Base-by-base conservation (phyloP, 2,113 vertebrate species). In the Pituophis catenifer region DNA sequence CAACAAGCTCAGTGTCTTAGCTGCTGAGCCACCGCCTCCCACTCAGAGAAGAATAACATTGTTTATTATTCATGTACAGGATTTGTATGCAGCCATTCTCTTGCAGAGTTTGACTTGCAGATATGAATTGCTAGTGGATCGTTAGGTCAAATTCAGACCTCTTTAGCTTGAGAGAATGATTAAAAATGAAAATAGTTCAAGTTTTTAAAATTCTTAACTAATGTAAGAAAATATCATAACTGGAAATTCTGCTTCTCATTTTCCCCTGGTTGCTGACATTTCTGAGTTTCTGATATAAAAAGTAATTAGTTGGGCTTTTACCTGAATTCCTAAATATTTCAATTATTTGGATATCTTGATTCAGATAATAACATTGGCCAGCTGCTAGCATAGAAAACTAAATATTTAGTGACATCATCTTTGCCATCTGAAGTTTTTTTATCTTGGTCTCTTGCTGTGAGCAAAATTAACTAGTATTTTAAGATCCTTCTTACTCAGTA, bases 251-350 rank as follows among this genome's bases (percentile, higher is more conserved):
- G 87, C n/a, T 90, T 94, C 65, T 94, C 54, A 29, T 3, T 81
- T 94, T 94, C 29, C 87, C 94, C 93, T 65, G 93, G 92, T 94
- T 70, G 86, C 54, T 94, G 95, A 95, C 0, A 1, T 94, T 93
- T 94, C 70, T 92, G 94, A 94, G 87, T 87, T 89, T 3, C 29
- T 50, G 53, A 33, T 55, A 38, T 17, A 10, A 6, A 57, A 33
- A 19, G 52, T 75, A 93, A 89, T 50, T 86, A 75, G 54, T 59
- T 57, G 11, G 38, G 8, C 19, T 29, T 54, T 85, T 59, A 93
- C 58, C 54, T 85, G 33, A 23, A 33, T 90, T 50, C 52, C 38
- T 81, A 89, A 57, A 85, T 85, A 89, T 81, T n/a, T n/a, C 24
- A 57, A 85, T 89, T 44, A 24, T 92, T 89, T 92, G 65, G 70